Base-by-base conservation (phyloP, 2,113 vertebrate genomes). In the Stigmatopora nigra region DNA sequence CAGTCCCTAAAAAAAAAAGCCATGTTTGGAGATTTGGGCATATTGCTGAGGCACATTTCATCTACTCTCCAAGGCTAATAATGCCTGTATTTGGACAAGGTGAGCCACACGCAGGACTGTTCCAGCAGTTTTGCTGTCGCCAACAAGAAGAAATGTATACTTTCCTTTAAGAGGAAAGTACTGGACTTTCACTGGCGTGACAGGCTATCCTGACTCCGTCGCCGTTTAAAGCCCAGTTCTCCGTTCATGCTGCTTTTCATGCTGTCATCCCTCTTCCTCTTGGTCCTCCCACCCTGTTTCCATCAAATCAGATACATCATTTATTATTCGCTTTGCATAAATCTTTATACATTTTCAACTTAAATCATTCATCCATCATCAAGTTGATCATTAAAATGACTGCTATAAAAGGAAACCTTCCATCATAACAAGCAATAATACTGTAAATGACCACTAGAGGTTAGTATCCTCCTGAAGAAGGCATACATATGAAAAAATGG, bases 171-270 rank as follows among this genome's bases (percentile, higher is more conserved):
- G 84, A 80, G 80, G 77, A 81, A 64, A 69, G n/a, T 15, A 41
- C 64, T 69, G 71, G 68, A 69, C 72, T 84, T 52, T 76, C 64
- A 61, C 60, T 58, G 22, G 41, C 73, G 73, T 63, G 72, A 87
- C 0, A 58, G 63, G 66, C 78, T 67, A 25, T 91, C 88, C 73
- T 86, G 82, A 80, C 89, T 92, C 65, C 88, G 76, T 5, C 81
- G 79, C 4, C 80, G 82, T 69, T 91, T 91, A 38, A 75, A 69
- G 72, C 75, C 70, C 67, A 82, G 14, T 35, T 81, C 84, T 16
- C 82, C 82, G 8, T 87, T 90, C 57, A 85, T 65, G 75, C 77
- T 41, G 38, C 63, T 74, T 63, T 64, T 76, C 35, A 8, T 7
- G 52, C 72, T 67, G 0, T 88, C 85, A 11, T 90, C 81, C 35